Evolutionary conservation across 2,888 invertebrate genomes (phyloP), one percentile per base, ranked within the genome.

Genomic region (Ectobius pallidus): DNA sequence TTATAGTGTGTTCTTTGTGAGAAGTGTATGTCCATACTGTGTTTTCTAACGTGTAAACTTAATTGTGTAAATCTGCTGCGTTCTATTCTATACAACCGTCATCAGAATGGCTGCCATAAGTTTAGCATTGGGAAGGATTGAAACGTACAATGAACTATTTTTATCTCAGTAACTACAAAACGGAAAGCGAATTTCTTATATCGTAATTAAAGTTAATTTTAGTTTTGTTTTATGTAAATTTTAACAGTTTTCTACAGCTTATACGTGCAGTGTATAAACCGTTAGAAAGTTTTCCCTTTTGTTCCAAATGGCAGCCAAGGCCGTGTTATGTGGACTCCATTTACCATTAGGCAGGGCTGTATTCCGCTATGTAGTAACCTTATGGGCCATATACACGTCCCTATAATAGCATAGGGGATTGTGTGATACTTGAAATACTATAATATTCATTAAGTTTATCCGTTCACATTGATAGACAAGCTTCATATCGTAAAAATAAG

Each of bases 41-140:
- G 75, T 78, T 81, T 79, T 78, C 73, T 76, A 78, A 74, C 69
- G 71, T 77, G 73, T 72, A 80, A 82, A 81, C 80, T 80, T 78
- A 79, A 80, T 81, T 79, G 78, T 78, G 77, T 77, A 80, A 81
- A 81, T 71, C 78, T 79, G 80, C 80, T 79, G 78, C 79, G 78
- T 79, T 78, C 80, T 81, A 82, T 79, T 82, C 78, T 72, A 73
- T 74, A 74, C 72, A 75, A 83, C 83, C 82, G 81, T 80, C 81
- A 78, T 82, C 82, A 84, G 84, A 85, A 85, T 85, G 85, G 85
- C 85, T 84, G 85, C 85, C 85, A 84, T 85, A 85, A 85, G 85
- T 83, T 82, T 81, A 81, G 82, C 83, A 85, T 85, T 81, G 84
- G 82, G 77, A 79, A 78, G 71, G 58, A 39, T 52, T 49, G 55